phyloP scores from a whole-genome alignment of 2,888 invertebrate species.

The Stictocephala bisonia region DNA sequence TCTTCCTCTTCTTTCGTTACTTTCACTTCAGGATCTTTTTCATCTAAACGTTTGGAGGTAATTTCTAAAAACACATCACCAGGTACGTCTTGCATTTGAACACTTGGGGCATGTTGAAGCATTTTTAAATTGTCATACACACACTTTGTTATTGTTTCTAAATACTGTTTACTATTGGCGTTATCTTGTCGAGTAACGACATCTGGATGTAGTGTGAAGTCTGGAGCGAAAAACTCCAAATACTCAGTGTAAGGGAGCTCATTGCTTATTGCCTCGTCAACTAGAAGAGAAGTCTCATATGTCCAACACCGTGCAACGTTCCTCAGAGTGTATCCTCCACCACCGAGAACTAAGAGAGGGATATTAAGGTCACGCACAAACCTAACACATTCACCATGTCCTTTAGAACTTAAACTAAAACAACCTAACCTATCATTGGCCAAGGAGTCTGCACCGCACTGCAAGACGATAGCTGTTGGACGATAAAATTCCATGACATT shows the following conservation, averaged over 20 bases:
- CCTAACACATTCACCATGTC: constrained; percentile 97
- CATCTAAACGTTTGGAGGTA: constrained; percentile 68
- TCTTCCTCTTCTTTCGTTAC: constrained; percentile 83
- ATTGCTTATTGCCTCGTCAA: constrained; percentile 93
- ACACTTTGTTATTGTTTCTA: constrained; percentile 88
- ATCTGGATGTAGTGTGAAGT: constrained; percentile 95
- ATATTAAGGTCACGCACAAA: constrained; percentile 93
- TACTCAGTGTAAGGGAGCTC: constrained; percentile 97
- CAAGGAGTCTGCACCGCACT: constrained; percentile 98
- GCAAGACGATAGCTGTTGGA: constrained; percentile 95
- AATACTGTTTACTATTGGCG: constrained; percentile 94
- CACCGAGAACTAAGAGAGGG: constrained; percentile 90
- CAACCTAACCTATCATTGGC: constrained; percentile 96
- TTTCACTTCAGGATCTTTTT: constrained; percentile 85
- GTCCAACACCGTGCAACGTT: constrained; percentile 99
- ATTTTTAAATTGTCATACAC: constrained; percentile 94
- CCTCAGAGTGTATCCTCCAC: constrained; percentile 89
- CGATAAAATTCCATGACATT: constrained; percentile 96
- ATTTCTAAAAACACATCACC: constrained; percentile 70
- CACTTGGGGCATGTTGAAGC: constrained; percentile 93
- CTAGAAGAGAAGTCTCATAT: constrained; percentile 94
- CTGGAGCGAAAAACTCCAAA: constrained; percentile 96
- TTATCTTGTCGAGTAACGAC: constrained; percentile 89
- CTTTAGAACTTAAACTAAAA: constrained; percentile 94
- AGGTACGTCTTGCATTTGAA: constrained; percentile 97